Evolutionary conservation across 1,140 invertebrate species (phyloP).

Genomic region (Aleiodes sp.): DNA sequence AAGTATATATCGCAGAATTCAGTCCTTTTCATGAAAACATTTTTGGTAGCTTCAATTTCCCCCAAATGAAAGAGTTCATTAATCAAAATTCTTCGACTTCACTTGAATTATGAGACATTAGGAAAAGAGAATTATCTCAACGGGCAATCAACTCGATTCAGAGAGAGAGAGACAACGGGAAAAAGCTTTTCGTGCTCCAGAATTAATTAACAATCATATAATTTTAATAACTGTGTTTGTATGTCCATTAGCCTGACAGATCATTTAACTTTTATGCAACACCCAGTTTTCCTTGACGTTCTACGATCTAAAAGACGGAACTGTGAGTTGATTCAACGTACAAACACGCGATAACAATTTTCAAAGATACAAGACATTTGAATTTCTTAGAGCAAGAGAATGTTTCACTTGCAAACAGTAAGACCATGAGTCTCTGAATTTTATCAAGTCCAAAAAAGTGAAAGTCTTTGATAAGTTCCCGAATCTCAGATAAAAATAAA

Average conservation of each 20-base stretch:
- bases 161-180: not conserved
- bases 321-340: not conserved
- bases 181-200: not conserved
- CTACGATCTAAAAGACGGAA: not conserved
- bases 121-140: too few species aligned
- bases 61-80: too few species aligned
- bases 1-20: too few species aligned
- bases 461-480: too few species aligned
- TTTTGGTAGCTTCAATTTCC: too few species aligned
- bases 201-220: not conserved
- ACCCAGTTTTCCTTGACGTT: slow-evolving; percentile 3
- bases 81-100: too few species aligned
- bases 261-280: slow-evolving; percentile 5
- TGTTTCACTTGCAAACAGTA: not conserved
- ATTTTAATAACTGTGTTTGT: not conserved
- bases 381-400: not conserved
- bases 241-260: not conserved
- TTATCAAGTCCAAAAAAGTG: too few species aligned
- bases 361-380: not conserved
- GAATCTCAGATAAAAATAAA: too few species aligned
- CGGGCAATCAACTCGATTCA: too few species aligned
- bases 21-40: too few species aligned
- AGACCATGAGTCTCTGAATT: too few species aligned
- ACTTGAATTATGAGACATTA: too few species aligned
- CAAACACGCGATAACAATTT: not conserved